These are phyloP conservation scores for Heliconius erato DNA, from an alignment of 2,888 invertebrate species.

Conservation along the genomic window DNA sequence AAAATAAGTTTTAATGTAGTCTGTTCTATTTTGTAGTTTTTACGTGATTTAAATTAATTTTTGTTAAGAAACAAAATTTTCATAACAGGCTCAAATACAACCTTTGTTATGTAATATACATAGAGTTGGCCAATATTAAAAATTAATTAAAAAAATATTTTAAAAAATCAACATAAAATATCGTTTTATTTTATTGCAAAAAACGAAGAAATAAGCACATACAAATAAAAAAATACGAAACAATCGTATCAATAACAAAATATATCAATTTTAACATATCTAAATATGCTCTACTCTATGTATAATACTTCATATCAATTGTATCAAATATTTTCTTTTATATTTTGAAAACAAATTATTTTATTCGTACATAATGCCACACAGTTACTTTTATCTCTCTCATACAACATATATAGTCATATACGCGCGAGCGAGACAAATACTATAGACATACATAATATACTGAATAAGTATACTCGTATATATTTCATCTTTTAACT, in stretches of 20 bases:
- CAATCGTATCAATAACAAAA: not conserved
- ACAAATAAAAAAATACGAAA: too few species aligned
- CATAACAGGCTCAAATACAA: slow-evolving; percentile 24
- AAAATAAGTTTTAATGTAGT: slow-evolving; percentile 34
- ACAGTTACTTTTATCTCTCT: slow-evolving; percentile 5
- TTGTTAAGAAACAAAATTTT: not conserved
- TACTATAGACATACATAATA: slow-evolving; percentile 10
- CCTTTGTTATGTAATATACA: slow-evolving; percentile 32
- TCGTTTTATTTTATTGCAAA: too few species aligned
- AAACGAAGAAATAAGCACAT: too few species aligned
- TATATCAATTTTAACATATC: not conserved
- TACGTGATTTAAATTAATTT: not conserved
- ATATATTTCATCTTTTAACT: slow-evolving; percentile 5
- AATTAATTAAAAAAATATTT: not conserved
- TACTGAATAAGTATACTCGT: not conserved
- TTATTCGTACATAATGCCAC: slow-evolving; percentile 9
- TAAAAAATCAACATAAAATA: too few species aligned
- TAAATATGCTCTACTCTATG: not conserved
- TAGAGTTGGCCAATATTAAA: slow-evolving; percentile 14
- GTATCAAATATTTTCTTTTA: not conserved
- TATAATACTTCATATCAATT: not conserved
- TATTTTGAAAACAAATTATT: not conserved
- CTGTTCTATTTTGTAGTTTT: slow-evolving; percentile 19
- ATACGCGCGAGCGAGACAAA: slow-evolving; percentile 12
- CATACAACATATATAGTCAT: not conserved